Evolutionary conservation across 2,113 vertebrate genomes (phyloP).

Genomic region (Ceyx cyanopectus): DNA sequence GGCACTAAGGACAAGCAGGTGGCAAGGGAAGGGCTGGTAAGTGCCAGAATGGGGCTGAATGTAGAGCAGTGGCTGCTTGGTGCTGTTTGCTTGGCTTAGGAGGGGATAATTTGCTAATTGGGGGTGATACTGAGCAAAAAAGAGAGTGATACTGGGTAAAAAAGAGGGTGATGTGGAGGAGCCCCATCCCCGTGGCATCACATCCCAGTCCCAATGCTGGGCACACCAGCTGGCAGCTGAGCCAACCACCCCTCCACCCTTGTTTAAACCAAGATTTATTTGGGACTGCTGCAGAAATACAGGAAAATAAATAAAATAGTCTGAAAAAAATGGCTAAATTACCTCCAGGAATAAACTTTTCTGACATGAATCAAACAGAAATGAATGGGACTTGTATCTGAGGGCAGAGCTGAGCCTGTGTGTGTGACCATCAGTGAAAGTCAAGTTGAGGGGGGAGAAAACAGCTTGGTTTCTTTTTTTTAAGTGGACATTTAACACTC

Average conservation of each 20-base stretch:
- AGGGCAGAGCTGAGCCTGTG: neutral
- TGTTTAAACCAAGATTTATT: neutral
- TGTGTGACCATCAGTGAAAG: neutral
- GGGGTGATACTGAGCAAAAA: neutral
- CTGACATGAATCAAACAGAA: neutral
- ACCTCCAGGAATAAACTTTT: conserved; percentile 16
- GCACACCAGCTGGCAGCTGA: neutral
- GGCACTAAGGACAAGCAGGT: neutral
- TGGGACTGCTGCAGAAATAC: neutral
- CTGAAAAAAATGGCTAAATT: neutral
- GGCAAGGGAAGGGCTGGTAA: neutral
- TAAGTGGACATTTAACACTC: neutral
- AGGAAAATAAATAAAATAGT: neutral
- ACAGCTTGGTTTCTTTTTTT: neutral
- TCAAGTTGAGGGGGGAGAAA: neutral
- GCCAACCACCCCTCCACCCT: neutral
- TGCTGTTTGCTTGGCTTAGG: neutral
- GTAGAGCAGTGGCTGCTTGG: neutral
- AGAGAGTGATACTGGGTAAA: neutral
- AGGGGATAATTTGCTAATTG: neutral
- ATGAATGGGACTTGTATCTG: accelerated
- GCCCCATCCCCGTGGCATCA: neutral
- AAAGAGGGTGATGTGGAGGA: neutral
- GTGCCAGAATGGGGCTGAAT: neutral
- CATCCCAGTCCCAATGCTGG: accelerated